A percentile compares a stretch with the other conserved stretches of the same genome.
These are phyloP conservation scores for Brachionus manjavacas DNA, from an alignment of 1,140 invertebrate species.

Conservation along the genomic window DNA sequence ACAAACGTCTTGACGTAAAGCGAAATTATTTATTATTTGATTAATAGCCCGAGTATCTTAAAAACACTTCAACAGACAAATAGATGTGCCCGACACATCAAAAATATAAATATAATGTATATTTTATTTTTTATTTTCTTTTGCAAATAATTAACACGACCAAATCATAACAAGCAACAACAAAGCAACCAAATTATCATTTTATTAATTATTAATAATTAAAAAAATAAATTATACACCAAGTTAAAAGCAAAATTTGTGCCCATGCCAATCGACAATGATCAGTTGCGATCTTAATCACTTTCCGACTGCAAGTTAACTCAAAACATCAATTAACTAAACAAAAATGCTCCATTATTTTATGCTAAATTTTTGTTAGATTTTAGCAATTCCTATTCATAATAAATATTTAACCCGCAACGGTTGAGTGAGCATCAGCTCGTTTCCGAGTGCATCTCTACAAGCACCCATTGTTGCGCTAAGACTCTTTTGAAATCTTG, in stretches of 20 bases:
- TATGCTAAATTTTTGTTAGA: background rate
- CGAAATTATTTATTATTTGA: background rate
- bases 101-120: background rate
- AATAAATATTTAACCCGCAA: too few relatives aligned
- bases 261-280: background rate
- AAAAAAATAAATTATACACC: background rate
- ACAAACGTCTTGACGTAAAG: background rate
- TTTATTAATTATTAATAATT: background rate
- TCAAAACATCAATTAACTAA: background rate
- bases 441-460: background rate
- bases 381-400: background rate
- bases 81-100: background rate
- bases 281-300: background rate
- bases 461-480: background rate
- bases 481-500: background rate
- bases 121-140: background rate
- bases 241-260: background rate
- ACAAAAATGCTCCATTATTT: background rate
- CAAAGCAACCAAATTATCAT: background rate
- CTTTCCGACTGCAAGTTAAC: background rate
- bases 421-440: too few relatives aligned
- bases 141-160: background rate
- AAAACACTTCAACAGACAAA: background rate
- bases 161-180: background rate
- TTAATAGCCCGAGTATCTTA: background rate